Evolutionary conservation across 2,113 vertebrate genomes (phyloP).

Genomic region (Bubo blakistoni): DNA sequence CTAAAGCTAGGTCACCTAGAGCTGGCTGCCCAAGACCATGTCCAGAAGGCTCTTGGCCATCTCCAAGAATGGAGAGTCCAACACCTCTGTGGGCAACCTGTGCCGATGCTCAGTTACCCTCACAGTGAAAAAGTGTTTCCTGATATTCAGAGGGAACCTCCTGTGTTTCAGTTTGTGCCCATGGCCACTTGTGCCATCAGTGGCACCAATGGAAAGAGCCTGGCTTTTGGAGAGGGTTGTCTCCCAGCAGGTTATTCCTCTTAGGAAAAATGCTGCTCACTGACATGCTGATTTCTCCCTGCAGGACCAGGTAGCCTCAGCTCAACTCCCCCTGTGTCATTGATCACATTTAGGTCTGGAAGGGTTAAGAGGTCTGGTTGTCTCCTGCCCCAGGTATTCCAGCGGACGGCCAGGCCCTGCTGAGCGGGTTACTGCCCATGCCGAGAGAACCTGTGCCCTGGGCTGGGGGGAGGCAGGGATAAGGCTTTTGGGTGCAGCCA

Average conservation of each 20-base stretch:
- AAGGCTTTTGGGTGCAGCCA: not conserved
- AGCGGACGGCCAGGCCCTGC: no score
- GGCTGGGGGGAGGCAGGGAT: not conserved
- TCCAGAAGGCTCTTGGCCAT: not conserved
- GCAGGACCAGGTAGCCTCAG: not conserved
- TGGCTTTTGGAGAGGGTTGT: not conserved
- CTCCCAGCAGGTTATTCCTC: not conserved
- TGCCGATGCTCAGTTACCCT: not conserved
- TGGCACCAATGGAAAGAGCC: no score
- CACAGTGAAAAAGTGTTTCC: not conserved
- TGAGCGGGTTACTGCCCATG: fast-evolving
- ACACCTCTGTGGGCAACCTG: not conserved
- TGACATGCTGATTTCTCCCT: not conserved
- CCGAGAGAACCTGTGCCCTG: not conserved
- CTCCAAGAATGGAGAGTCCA: not conserved
- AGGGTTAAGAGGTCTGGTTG: not conserved
- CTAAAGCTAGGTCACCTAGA: not conserved
- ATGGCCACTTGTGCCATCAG: not conserved
- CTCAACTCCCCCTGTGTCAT: fast-evolving
- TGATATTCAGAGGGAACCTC: not conserved
- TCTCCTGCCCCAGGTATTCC: not conserved
- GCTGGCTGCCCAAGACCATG: not conserved
- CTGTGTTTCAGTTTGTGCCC: not conserved
- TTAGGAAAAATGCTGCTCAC: not conserved
- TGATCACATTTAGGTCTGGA: not conserved